Percentiles rank a stretch among this genome's conserved stretches.
Evolutionary conservation across 2,888 invertebrate species (phyloP).

Genomic region (Mycalesis mineus): DNA sequence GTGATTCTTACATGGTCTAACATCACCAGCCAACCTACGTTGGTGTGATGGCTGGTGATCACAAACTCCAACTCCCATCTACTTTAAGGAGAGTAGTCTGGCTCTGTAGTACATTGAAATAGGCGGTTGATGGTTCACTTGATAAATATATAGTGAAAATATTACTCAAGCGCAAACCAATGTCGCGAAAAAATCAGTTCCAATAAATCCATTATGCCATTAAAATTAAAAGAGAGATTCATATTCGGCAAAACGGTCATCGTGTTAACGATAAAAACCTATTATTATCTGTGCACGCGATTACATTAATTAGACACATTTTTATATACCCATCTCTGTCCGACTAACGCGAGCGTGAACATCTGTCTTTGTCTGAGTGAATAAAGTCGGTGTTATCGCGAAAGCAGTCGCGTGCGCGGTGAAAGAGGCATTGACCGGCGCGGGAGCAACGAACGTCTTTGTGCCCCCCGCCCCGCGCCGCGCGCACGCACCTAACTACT

Average conservation of each 20-base stretch:
- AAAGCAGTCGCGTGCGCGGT: slow-evolving; percentile 72
- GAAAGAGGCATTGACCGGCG: slow-evolving; percentile 74
- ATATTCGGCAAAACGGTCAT: slow-evolving; percentile 23
- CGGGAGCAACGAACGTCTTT: slow-evolving; percentile 78
- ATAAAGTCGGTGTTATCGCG: slow-evolving; percentile 59
- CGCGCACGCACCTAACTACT: slow-evolving; percentile 33
- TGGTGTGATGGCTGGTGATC: too few relatives aligned
- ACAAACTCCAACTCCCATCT: too few relatives aligned
- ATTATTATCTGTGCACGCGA: slow-evolving; percentile 27
- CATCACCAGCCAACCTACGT: too few relatives aligned
- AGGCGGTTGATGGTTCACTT: too few relatives aligned
- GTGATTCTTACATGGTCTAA: too few relatives aligned
- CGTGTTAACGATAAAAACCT: slow-evolving; percentile 21
- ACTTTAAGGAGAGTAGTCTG: too few relatives aligned
- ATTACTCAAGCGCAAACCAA: not conserved
- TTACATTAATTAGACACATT: slow-evolving; percentile 42
- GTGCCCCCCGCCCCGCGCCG: slow-evolving; percentile 43
- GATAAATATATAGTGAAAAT: too few relatives aligned
- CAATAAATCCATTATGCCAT: slow-evolving; percentile 8
- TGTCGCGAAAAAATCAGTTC: not conserved
- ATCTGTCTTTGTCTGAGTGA: slow-evolving; percentile 42
- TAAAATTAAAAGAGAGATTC: slow-evolving; percentile 18
- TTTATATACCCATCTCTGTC: slow-evolving; percentile 29
- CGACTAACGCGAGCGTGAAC: slow-evolving; percentile 1
- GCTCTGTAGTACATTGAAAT: too few relatives aligned